These are phyloP conservation scores for Merodon equestris DNA, from an alignment of 2,888 invertebrate genomes.

Conservation along the genomic window DNA sequence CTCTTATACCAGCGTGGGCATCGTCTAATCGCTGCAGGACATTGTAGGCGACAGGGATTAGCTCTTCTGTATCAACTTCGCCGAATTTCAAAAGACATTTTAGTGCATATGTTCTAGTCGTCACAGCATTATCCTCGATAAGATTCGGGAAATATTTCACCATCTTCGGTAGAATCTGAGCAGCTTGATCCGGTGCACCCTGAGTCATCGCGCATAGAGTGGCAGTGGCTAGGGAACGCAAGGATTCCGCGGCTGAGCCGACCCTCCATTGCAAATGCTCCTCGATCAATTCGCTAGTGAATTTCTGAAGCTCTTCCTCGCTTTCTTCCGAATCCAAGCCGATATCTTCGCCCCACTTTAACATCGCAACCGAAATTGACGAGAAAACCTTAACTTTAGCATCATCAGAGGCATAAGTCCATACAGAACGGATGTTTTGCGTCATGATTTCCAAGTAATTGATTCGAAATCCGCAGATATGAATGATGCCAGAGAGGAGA, in stretches of 20 bases:
- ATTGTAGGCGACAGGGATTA: conserved; percentile 74
- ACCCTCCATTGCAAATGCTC: conserved; percentile 76
- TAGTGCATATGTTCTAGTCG: conserved; percentile 76
- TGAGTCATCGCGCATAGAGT: conserved; percentile 76
- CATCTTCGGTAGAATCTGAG: conserved; percentile 72
- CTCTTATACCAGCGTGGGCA: conserved; percentile 75
- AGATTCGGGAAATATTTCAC: conserved; percentile 73
- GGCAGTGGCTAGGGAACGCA: conserved; percentile 77
- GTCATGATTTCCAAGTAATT: conserved; percentile 72
- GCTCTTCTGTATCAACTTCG: conserved; percentile 72
- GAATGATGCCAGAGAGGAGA: conserved; percentile 75
- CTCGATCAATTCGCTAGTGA: conserved; percentile 73
- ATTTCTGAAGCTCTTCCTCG: conserved; percentile 70
- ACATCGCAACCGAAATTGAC: conserved; percentile 74
- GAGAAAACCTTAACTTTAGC: conserved; percentile 77
- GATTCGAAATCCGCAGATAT: conserved; percentile 72
- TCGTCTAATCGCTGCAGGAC: conserved; percentile 77
- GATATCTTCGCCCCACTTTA: conserved; percentile 74
- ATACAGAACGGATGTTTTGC: conserved; percentile 73
- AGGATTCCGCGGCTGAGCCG: conserved; percentile 76
- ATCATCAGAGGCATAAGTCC: conserved; percentile 73
- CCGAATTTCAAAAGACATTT: conserved; percentile 75
- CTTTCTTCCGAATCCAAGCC: conserved; percentile 70
- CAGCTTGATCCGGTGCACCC: conserved; percentile 73
- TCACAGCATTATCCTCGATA: conserved; percentile 76